Evolutionary conservation across 2,797 vertebrate genomes (phyloP).

Genomic region (Chelon labrosus): DNA sequence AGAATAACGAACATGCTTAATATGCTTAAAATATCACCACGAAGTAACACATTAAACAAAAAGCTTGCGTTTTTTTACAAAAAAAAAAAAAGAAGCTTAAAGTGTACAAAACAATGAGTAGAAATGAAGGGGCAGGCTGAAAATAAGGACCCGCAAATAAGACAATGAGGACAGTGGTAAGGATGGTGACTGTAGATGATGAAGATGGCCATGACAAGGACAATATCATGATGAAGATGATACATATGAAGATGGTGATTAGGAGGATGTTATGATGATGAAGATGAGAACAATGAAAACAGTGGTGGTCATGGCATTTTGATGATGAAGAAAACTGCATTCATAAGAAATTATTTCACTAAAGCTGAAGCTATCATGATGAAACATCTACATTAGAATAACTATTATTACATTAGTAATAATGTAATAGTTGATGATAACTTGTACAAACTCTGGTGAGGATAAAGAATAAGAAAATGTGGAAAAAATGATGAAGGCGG

Average conservation of each 20-base stretch:
- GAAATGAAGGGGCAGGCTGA: slow-evolving; percentile 19
- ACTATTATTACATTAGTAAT: background rate
- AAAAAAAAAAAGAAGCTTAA: slow-evolving; percentile 30
- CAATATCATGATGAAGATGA: background rate
- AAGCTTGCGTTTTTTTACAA: slow-evolving; percentile 51
- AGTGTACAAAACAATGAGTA: slow-evolving; percentile 37
- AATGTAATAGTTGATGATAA: background rate
- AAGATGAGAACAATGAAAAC: slow-evolving; percentile 1
- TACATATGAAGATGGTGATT: background rate
- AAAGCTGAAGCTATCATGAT: background rate
- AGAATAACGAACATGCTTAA: slow-evolving; percentile 80
- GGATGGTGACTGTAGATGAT: slow-evolving; percentile 2
- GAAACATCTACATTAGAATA: background rate
- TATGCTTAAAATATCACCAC: slow-evolving; percentile 74
- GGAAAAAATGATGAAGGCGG: background rate
- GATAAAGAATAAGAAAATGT: background rate
- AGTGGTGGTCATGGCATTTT: background rate
- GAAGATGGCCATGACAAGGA: slow-evolving; percentile 3
- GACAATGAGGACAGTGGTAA: slow-evolving; percentile 14
- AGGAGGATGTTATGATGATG: background rate
- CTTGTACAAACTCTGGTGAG: background rate
- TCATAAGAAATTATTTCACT: background rate
- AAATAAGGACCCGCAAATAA: slow-evolving; percentile 15
- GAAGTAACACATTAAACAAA: slow-evolving; percentile 64
- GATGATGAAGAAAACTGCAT: slow-evolving; percentile 1